phyloP scores from a whole-genome alignment of 2,888 invertebrate species.

The Caenorhabditis doughertyi region DNA sequence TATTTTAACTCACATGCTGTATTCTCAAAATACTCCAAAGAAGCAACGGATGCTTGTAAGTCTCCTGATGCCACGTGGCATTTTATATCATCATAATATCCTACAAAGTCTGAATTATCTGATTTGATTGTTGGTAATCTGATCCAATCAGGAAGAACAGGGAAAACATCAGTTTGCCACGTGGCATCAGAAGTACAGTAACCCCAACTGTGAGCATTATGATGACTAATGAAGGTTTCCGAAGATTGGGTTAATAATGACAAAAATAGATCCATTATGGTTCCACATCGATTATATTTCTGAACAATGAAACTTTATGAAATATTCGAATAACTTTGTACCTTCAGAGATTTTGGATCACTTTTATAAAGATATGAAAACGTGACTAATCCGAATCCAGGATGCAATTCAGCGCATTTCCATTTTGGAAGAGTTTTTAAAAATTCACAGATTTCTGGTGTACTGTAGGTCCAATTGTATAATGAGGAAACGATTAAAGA shows the following conservation, averaged over 20 bases:
- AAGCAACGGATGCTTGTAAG: slow-evolving; percentile 66
- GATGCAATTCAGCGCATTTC: slow-evolving; percentile 34
- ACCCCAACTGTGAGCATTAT: slow-evolving; percentile 67
- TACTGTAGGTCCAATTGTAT: slow-evolving; percentile 65
- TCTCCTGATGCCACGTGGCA: slow-evolving; percentile 65
- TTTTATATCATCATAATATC: slow-evolving; percentile 28
- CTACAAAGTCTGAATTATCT: not conserved
- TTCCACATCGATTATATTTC: slow-evolving; percentile 61
- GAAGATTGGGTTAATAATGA: slow-evolving; percentile 19
- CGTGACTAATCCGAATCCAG: slow-evolving; percentile 64
- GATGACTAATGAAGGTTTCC: slow-evolving; percentile 45
- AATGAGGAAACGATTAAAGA: slow-evolving; percentile 23
- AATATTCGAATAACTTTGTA: too few species aligned
- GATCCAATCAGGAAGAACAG: slow-evolving; percentile 23
- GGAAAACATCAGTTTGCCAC: slow-evolving; percentile 7
- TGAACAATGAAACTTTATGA: slow-evolving; percentile 1
- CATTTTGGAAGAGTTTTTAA: slow-evolving; percentile 49
- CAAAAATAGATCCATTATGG: slow-evolving; percentile 67
- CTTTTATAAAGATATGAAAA: slow-evolving; percentile 27
- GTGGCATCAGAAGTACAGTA: slow-evolving; percentile 49
- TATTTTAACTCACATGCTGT: slow-evolving; percentile 59
- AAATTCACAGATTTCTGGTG: slow-evolving; percentile 9
- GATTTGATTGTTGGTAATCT: slow-evolving; percentile 45
- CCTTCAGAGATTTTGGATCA: slow-evolving; percentile 10
- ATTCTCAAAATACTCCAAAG: slow-evolving; percentile 34